Percentiles rank a stretch among this genome's conserved stretches.
Evolutionary conservation across 2,113 vertebrate species (phyloP).

Genomic region (Cebus imitator): DNA sequence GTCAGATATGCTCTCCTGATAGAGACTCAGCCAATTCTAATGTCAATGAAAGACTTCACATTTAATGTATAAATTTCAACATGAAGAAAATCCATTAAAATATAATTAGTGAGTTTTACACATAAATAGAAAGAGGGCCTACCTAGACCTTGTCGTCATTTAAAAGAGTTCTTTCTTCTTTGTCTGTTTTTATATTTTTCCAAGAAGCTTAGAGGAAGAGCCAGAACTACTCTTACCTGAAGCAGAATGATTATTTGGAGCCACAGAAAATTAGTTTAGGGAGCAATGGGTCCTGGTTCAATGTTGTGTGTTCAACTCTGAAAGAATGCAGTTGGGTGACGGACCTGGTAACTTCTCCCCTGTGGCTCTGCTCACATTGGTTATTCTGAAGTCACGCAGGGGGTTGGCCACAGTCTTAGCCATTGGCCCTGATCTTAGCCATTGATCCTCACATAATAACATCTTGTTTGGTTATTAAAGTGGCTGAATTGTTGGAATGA

Average conservation of each 20-base stretch:
- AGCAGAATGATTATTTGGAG: neutral
- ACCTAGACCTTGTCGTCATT: neutral
- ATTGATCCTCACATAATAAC: neutral
- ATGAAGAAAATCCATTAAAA: neutral
- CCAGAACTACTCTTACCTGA: neutral
- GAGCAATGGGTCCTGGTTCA: neutral
- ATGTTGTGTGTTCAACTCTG: neutral
- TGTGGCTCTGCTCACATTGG: neutral
- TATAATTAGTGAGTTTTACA: neutral
- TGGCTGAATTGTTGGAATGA: neutral
- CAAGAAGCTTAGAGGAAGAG: slow-evolving; percentile 27
- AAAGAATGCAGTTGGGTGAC: neutral
- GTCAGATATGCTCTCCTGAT: neutral
- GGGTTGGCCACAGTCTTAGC: neutral
- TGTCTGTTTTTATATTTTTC: neutral
- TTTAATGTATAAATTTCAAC: neutral
- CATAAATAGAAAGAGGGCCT: neutral
- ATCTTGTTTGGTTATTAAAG: neutral
- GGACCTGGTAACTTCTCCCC: neutral
- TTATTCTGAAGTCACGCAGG: neutral
- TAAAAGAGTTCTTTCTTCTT: slow-evolving; percentile 24
- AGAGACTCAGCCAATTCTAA: neutral
- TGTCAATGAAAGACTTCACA: neutral
- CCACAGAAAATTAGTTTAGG: neutral
- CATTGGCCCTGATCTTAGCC: neutral